A percentile compares a stretch with the other conserved stretches of the same genome.
These are phyloP conservation scores for Cydia pomonella DNA, from an alignment of 1,140 invertebrate species.

Conservation along the genomic window DNA sequence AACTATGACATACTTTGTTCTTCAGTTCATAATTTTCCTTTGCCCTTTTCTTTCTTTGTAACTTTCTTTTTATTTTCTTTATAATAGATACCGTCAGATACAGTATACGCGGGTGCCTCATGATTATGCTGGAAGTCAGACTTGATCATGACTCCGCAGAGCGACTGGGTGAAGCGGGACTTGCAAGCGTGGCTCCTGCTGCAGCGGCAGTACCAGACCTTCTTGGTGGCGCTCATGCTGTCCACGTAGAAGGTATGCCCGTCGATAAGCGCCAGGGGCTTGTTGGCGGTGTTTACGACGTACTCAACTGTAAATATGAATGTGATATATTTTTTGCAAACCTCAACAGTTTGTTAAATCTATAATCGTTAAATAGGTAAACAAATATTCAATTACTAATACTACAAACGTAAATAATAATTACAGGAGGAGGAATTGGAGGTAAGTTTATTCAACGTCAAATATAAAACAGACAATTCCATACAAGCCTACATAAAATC, in stretches of 20 bases:
- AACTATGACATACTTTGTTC: no score
- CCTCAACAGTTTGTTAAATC: no score
- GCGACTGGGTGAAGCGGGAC: neutral
- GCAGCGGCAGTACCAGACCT: constrained; percentile 1
- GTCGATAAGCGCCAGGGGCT: neutral
- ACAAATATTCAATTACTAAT: no score
- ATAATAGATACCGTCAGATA: neutral
- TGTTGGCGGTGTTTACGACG: neutral
- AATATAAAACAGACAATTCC: no score
- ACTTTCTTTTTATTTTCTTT: constrained; percentile 3
- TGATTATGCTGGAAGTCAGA: neutral
- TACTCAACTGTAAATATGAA: neutral
- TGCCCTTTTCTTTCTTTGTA: neutral
- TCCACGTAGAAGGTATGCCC: neutral
- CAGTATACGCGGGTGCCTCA: neutral
- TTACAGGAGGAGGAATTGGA: no score
- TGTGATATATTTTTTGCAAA: no score
- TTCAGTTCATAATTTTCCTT: no score
- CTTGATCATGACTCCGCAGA: neutral
- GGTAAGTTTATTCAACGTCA: no score
- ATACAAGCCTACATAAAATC: no score
- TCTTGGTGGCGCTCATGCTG: neutral
- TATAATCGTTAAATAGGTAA: no score
- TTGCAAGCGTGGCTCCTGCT: neutral
- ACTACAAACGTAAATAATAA: no score